Base-by-base conservation (phyloP, 2,797 vertebrate species). In the Malacoctenus gilli region DNA sequence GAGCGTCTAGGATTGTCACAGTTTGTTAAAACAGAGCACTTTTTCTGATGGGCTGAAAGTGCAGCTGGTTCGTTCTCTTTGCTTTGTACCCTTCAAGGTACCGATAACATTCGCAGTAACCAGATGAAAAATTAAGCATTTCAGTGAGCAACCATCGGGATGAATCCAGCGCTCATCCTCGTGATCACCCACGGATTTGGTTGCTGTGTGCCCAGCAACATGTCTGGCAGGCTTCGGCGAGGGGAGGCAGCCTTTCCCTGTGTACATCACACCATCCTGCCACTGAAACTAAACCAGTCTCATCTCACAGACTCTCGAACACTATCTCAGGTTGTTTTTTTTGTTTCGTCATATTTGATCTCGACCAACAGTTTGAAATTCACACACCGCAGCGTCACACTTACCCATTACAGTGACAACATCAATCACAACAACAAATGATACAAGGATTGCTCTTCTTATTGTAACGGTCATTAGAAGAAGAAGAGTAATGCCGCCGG, bases 191-290 rank as follows among this genome's bases (percentile, higher is more conserved):
- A 3, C 4, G 16, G 19, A 50, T 49, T 37, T 36, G 9, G 5
- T 20, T 62, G n/a, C 16, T 28, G 25, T 10, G 15, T 18, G 23
- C 22, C 2, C 21, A n/a, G 43, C 36, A 53, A 5, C 47, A 55
- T 55, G 61, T 20, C 54, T 69, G 35, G 48, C 69, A 80, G 72
- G 78, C 68, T 82, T 78, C 37, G 61, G 49, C 23, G 37, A 58
- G n/a, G 40, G 42, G 61, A 80, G 37, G 48, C 36, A 56, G 46
- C 55, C 30, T 72, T 68, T 77, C 34, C 40, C 39, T 35, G 50
- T 59, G 32, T 52, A 65, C 50, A 60, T 68, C 28, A 54, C 62
- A 71, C 19, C 44, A 36, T 40, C 14, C 18, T n/a, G n/a, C n/a
- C n/a, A n/a, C n/a, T n/a, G n/a, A n/a, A n/a, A n/a, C n/a, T n/a